phyloP scores from a whole-genome alignment of 2,797 vertebrate genomes.

The Valencia hispanica region DNA sequence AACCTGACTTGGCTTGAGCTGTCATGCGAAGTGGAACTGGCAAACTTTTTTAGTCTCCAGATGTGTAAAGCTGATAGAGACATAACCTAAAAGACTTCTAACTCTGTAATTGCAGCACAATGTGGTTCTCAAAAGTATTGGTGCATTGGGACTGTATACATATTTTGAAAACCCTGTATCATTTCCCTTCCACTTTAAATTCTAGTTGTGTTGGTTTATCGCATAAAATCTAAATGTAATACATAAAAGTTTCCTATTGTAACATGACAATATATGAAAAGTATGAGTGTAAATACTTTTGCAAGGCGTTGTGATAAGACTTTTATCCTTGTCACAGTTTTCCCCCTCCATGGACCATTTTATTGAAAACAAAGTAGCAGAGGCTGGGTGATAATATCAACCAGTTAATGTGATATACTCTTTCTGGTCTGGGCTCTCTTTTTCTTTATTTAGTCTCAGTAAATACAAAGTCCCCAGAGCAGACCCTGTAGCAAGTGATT shows the following conservation, averaged over 20 bases:
- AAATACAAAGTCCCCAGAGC: slow-evolving; percentile 71
- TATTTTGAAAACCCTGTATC: background rate
- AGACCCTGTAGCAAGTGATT: slow-evolving; percentile 75
- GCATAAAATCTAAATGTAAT: background rate
- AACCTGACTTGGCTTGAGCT: background rate
- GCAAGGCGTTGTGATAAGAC: slow-evolving; percentile 9
- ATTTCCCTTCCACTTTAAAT: background rate
- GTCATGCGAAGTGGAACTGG: background rate
- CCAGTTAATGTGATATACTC: slow-evolving; percentile 56
- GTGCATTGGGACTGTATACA: background rate
- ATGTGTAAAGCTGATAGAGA: background rate
- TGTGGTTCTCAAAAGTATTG: background rate
- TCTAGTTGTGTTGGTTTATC: background rate
- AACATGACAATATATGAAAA: background rate
- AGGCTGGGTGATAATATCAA: slow-evolving; percentile 60
- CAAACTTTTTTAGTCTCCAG: background rate
- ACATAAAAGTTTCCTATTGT: background rate
- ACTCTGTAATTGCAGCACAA: background rate
- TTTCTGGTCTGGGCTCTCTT: slow-evolving; percentile 53
- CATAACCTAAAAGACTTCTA: background rate
- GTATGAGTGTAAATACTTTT: background rate
- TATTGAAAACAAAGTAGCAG: slow-evolving; percentile 58
- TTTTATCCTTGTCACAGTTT: slow-evolving; percentile 46
- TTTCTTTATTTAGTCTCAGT: slow-evolving; percentile 66
- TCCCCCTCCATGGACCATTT: slow-evolving; percentile 44